Conservation (phyloP, 2,888 invertebrate genomes). For the Linnaemya tessellans region DNA sequence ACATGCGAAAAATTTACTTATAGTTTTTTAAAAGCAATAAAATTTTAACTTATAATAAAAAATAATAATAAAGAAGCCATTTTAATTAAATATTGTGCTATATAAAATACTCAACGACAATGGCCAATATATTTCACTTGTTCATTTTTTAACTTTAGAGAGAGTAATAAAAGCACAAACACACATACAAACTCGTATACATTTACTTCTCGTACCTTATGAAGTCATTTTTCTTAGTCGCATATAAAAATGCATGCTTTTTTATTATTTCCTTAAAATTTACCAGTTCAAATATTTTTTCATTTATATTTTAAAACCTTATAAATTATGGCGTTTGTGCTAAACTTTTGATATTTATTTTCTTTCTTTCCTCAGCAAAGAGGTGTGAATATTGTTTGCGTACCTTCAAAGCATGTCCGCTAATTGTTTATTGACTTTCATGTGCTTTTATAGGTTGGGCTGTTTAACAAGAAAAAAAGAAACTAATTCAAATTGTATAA, state of each 20-base stretch:
- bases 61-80: background rate
- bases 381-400: slow-evolving; percentile 56
- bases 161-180: background rate
- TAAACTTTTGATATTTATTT: background rate
- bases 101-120: slow-evolving; percentile 45
- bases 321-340: background rate
- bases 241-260: background rate
- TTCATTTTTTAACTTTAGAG: background rate
- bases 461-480: background rate
- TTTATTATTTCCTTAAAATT: background rate
- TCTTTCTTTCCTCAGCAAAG: slow-evolving; percentile 1
- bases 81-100: slow-evolving; percentile 39
- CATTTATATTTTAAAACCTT: background rate
- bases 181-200: no score
- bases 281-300: background rate
- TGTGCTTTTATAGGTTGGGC: slow-evolving; percentile 34
- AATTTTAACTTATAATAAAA: no score
- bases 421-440: background rate
- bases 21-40: background rate
- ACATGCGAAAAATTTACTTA: no score
- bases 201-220: no score
- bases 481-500: background rate
- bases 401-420: background rate
- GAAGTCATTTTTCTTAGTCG: background rate
- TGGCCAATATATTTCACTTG: slow-evolving; percentile 9